phyloP scores from a whole-genome alignment of 1,140 invertebrate genomes.

The Drosophila rufa region DNA sequence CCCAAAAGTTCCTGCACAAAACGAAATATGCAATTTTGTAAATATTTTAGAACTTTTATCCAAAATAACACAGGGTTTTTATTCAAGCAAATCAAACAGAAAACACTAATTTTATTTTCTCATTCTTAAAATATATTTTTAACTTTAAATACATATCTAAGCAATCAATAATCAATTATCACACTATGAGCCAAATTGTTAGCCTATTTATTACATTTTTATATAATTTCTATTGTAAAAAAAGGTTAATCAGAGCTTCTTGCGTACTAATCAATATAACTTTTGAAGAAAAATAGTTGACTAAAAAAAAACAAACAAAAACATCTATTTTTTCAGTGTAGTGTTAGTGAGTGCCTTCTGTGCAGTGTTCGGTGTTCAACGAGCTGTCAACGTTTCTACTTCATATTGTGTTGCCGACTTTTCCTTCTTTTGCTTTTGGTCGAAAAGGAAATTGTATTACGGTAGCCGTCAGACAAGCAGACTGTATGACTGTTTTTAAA shows the following conservation, averaged over 20 bases:
- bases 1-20: slow-evolving; percentile 3
- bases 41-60: not conserved
- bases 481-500: not conserved
- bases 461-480: slow-evolving; percentile 15
- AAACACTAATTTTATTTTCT: not conserved
- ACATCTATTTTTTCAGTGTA: not conserved
- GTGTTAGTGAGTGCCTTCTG: slow-evolving; percentile 26
- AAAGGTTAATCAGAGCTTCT: too few species aligned
- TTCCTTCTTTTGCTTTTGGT: slow-evolving; percentile 1
- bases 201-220: not conserved
- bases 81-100: not conserved
- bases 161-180: too few species aligned
- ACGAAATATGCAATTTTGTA: not conserved
- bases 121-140: not conserved
- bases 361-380: slow-evolving; percentile 49
- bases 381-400: slow-evolving; percentile 62
- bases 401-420: slow-evolving; percentile 43
- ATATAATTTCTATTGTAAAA: not conserved
- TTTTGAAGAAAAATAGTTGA: too few species aligned
- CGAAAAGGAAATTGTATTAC: slow-evolving; percentile 35
- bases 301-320: too few species aligned
- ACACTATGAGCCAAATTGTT: not conserved
- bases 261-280: too few species aligned
- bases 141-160: not conserved
- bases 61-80: not conserved